Evolutionary conservation across 2,888 invertebrate species (phyloP).

Genomic region (Himalopsyche anomala): DNA sequence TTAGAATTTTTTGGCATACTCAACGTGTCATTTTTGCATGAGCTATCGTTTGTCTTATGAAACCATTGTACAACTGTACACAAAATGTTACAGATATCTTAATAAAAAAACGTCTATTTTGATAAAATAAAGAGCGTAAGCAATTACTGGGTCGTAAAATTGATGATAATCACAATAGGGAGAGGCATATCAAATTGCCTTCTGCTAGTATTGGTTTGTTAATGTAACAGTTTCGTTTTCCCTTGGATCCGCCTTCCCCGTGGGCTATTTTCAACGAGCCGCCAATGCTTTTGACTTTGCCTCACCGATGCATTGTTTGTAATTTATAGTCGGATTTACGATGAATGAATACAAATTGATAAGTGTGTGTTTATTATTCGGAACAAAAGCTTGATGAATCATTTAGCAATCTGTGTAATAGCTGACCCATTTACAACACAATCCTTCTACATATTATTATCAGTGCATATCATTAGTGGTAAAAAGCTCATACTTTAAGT

Average conservation of each 20-base stretch:
- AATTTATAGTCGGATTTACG: conserved; percentile 1
- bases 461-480: too few relatives aligned
- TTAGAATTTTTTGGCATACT: too few relatives aligned
- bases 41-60: too few relatives aligned
- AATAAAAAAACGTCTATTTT: neutral
- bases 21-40: too few relatives aligned
- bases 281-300: conserved; percentile 27
- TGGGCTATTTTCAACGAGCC: conserved; percentile 31
- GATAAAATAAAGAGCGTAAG: neutral
- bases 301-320: conserved; percentile 37
- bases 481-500: too few relatives aligned
- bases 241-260: conserved; percentile 51
- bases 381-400: neutral
- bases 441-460: too few relatives aligned
- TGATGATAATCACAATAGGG: conserved; percentile 3
- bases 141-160: neutral
- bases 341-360: conserved; percentile 15
- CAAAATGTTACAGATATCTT: too few relatives aligned
- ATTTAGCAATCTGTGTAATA: too few relatives aligned
- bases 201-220: conserved; percentile 36
- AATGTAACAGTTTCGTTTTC: conserved; percentile 53
- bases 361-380: neutral
- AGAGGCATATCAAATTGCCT: conserved; percentile 32
- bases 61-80: too few relatives aligned
- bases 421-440: too few relatives aligned